Evolutionary conservation across 2,888 invertebrate species (phyloP).

Genomic region (Myathropa florea): DNA sequence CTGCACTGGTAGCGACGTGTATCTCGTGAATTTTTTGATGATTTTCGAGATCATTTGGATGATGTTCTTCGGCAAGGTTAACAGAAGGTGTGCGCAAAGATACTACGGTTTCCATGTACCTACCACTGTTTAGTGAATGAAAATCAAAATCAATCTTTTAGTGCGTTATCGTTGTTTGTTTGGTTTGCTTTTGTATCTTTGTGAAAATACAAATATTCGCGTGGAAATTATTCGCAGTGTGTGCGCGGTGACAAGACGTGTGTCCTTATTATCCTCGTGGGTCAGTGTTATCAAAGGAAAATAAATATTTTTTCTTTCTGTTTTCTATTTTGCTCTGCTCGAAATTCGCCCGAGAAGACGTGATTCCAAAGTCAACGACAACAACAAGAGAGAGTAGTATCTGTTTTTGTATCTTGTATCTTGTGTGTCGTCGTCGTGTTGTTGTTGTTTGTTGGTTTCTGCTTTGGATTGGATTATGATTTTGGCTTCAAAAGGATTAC

Average conservation of each 20-base stretch:
- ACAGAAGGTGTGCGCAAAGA: constrained; percentile 37
- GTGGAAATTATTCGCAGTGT: neutral
- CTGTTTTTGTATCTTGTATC: neutral
- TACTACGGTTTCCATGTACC: constrained; percentile 54
- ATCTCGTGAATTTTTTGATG: constrained; percentile 1
- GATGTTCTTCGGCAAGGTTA: constrained; percentile 3
- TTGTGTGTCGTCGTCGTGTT: neutral
- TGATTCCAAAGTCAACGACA: neutral
- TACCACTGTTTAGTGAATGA: constrained; percentile 28
- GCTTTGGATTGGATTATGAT: constrained; percentile 39
- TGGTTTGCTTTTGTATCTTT: too few relatives aligned
- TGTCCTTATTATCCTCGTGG: neutral
- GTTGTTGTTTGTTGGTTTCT: neutral
- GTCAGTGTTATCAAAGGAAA: neutral
- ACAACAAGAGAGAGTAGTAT: neutral
- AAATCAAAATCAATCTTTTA: constrained; percentile 24
- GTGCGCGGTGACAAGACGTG: too few relatives aligned
- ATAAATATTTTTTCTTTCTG: neutral
- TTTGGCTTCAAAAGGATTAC: constrained; percentile 61
- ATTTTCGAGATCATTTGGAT: constrained; percentile 2
- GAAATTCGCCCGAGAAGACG: too few relatives aligned
- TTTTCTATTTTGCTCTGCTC: neutral
- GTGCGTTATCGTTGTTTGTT: constrained; percentile 7
- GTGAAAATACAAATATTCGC: too few relatives aligned
- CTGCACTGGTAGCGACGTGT: neutral